A percentile compares a stretch with the other conserved stretches of the same genome.
phyloP scores from a whole-genome alignment of 2,797 vertebrate species.

The Diplodus sargus region DNA sequence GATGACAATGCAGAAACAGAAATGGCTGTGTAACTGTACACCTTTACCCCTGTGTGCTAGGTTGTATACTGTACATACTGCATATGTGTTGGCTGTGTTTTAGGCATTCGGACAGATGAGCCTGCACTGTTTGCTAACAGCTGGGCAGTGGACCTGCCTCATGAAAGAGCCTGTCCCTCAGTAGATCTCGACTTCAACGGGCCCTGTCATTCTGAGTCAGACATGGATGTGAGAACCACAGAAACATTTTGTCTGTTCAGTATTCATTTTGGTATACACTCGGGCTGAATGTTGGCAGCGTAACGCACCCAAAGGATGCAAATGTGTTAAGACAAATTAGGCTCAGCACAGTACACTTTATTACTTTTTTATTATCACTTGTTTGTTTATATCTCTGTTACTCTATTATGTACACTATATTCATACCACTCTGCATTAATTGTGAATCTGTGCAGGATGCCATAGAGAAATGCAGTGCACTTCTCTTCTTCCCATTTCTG shows the following conservation, averaged over 20 bases:
- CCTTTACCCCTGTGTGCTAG: neutral
- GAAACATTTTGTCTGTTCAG: neutral
- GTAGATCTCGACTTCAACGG: constrained; percentile 91
- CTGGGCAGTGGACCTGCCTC: constrained; percentile 91
- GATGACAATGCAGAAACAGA: neutral
- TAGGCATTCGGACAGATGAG: constrained; percentile 89
- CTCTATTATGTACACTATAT: constrained; percentile 1
- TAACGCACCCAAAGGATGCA: neutral
- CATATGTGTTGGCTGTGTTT: constrained; percentile 43
- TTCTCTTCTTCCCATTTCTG: constrained; percentile 96
- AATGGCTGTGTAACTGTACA: neutral
- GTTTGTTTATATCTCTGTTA: constrained; percentile 1
- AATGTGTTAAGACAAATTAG: neutral
- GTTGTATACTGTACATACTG: neutral
- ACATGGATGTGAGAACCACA: constrained; percentile 89
- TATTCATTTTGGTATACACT: neutral
- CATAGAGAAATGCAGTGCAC: constrained; percentile 96
- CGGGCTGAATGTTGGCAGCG: neutral
- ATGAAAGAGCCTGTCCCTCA: constrained; percentile 86
- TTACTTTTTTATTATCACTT: neutral
- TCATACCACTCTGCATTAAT: neutral
- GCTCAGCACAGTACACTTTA: neutral
- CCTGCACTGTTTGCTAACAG: constrained; percentile 94
- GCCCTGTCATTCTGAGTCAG: constrained; percentile 90
- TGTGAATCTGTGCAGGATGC: constrained; percentile 86